Base-by-base conservation (phyloP, 1,140 invertebrate genomes). In the Nasonia longicornis region DNA sequence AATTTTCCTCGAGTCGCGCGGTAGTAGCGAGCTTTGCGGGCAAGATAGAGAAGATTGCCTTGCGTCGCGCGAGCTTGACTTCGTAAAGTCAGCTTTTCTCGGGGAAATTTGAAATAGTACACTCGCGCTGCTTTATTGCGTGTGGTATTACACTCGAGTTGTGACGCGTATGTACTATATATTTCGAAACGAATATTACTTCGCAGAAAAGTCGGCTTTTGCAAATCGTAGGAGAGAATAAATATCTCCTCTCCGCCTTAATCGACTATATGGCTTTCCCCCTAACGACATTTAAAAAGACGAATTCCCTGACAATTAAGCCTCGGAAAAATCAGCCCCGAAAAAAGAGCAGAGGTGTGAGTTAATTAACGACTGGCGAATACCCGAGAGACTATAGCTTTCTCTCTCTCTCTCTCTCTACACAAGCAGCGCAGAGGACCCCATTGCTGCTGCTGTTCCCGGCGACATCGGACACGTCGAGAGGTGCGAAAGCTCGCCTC, bases 241-340 rank as follows among this genome's bases (percentile, higher is more conserved):
- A 75, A 20, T 58, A 58, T 75, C 42, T 63, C 22, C 3, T 0
- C 10, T 52, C 42, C 8, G 58, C 26, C 42, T 52, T 75, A 75
- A 80, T 80, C 71, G 58, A 80, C 70, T 8, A 3, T 66, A n/a
- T n/a, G 38, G 38, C 38, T 42, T 8, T 42, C 16, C 11, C 67
- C 73, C 26, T 16, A 72, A 66, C 69, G 80, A 77, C 72, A 72
- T 78, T 82, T 63, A 69, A 78, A 77, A 82, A 63, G 81, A 79
- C 58, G 63, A 79, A 82, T 82, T 79, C 67, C 72, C 71, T 70
- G 70, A 76, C 35, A 79, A 82, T 75, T 74, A 75, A 82, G 76
- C 38, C 11, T 22, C 11, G 69, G 70, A 67, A 82, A 78, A 73
- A 82, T 82, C 20, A 52, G 8, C 58, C 31, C 7, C 16, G 22